Base-by-base conservation (phyloP, 2,797 vertebrate genomes). In the Danio choprae region DNA sequence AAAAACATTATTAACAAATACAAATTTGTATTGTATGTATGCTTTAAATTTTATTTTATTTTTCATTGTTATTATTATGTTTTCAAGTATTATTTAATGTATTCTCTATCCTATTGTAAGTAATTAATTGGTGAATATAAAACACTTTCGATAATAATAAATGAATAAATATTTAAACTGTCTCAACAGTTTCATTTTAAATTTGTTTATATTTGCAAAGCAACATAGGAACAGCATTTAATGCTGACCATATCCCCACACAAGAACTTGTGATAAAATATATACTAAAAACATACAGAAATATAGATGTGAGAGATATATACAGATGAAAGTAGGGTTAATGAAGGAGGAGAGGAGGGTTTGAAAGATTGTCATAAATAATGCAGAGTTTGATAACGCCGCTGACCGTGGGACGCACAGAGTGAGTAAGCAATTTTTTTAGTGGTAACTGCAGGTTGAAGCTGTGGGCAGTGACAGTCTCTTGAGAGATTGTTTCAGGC, bases 341-440 rank as follows among this genome's bases (percentile, higher is more conserved):
- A 59, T 62, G 13, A 18, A 5, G 75, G 40, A 15, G 22, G 18
- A 67, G 58, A 36, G 72, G 65, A 13, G 46, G 62, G 12, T 38
- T 36, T 46, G 71, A 72, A 67, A 77, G 46, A 48, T 20, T 16
- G 60, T 64, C 72, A 83, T 77, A 73, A 88, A 89, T 86, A 87
- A 68, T 71, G 36, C 62, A 82, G 76, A 44, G 16, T 68, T 84
- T 74, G 74, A 87, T 86, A 88, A 86, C 86, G 85, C 86, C 80
- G 78, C 56, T 84, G 76, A 48, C 38, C 36, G 22, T 59, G 71
- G 84, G 63, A 85, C 79, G 79, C 55, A 79, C 68, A 55, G 84
- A 74, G 55, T 88, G 87, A 89, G 59, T 87, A 79, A 84, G 84
- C 75, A 82, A 79, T 86, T 81, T 82, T 77, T 63, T 72, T 20